A percentile compares a stretch with the other conserved stretches of the same genome.
phyloP scores from a whole-genome alignment of 2,888 invertebrate genomes.

The Parasteatoda lunata region DNA sequence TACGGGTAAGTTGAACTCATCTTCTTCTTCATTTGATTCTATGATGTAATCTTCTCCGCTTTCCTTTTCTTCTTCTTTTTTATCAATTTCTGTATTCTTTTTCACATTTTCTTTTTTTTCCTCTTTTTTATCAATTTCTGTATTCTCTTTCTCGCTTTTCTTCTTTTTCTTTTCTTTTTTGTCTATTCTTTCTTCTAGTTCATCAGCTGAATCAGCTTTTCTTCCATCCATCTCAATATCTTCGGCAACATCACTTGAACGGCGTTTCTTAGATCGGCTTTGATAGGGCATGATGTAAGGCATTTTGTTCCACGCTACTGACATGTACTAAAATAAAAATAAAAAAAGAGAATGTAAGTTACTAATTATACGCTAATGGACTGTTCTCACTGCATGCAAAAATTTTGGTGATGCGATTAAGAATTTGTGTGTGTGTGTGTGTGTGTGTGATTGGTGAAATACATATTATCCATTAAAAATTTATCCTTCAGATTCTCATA shows the following conservation, averaged over 20 bases:
- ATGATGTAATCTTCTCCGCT: conserved; percentile 35
- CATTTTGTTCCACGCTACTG: conserved; percentile 68
- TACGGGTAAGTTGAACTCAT: conserved; percentile 95
- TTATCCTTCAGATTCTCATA: too few relatives aligned
- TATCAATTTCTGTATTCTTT: not conserved
- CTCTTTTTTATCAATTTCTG: not conserved
- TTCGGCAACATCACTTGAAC: not conserved
- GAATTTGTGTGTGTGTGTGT: too few relatives aligned
- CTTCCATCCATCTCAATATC: conserved; percentile 12
- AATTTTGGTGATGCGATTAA: too few relatives aligned
- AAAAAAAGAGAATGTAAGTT: not conserved
- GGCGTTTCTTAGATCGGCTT: conserved; percentile 13
- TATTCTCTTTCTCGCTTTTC: not conserved
- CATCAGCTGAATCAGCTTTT: not conserved
- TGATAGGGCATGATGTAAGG: conserved; percentile 43
- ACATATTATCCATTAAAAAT: too few relatives aligned
- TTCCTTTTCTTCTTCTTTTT: conserved; percentile 5
- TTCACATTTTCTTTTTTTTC: conserved; percentile 23
- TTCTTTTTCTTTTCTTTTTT: conserved; percentile 33
- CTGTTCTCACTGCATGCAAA: too few relatives aligned
- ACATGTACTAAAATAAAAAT: conserved; percentile 67
- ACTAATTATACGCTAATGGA: too few relatives aligned
- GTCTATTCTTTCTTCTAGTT: conserved; percentile 3
- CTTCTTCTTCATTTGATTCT: conserved; percentile 87
- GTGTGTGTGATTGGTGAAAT: too few relatives aligned